Evolutionary conservation across 2,888 invertebrate species (phyloP).

Genomic region (Eupelmus urozonus): DNA sequence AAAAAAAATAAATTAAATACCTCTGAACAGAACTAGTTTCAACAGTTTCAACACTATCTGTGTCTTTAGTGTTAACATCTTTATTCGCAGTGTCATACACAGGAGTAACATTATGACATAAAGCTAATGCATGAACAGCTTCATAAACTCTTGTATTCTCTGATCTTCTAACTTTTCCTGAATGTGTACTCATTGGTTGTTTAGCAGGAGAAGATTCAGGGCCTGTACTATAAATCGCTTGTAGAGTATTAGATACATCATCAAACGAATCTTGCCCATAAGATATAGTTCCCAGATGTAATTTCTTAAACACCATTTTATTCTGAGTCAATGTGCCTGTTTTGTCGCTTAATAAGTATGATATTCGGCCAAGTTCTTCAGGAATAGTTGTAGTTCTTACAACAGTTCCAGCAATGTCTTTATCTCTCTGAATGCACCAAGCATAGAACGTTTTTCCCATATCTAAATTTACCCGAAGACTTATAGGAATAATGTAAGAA

Average conservation of each 20-base stretch:
- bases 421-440: slow-evolving; percentile 96
- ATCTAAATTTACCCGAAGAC: slow-evolving; percentile 97
- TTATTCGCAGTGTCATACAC: slow-evolving; percentile 84
- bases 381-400: slow-evolving; percentile 99
- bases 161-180: slow-evolving; percentile 82
- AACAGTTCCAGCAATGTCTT: slow-evolving; percentile 94
- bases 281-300: slow-evolving; percentile 95
- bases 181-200: slow-evolving; percentile 59
- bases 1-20: slow-evolving; percentile 58
- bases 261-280: slow-evolving; percentile 92
- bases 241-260: slow-evolving; percentile 80
- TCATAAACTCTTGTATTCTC: slow-evolving; percentile 89
- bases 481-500: slow-evolving; percentile 99
- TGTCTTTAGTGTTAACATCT: slow-evolving; percentile 63
- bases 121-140: slow-evolving; percentile 94
- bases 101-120: slow-evolving; percentile 99
- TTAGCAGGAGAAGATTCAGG: slow-evolving; percentile 68
- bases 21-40: slow-evolving; percentile 75
- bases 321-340: slow-evolving; percentile 99
- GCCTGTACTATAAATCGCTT: slow-evolving; percentile 67
- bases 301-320: slow-evolving; percentile 98
- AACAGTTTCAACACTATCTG: slow-evolving; percentile 71
- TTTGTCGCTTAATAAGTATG: slow-evolving; percentile 98
- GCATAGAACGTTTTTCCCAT: slow-evolving; percentile 99
- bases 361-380: slow-evolving; percentile 97